These are phyloP conservation scores for Eupithecia subumbrata DNA, from an alignment of 2,888 invertebrate species.

Conservation along the genomic window DNA sequence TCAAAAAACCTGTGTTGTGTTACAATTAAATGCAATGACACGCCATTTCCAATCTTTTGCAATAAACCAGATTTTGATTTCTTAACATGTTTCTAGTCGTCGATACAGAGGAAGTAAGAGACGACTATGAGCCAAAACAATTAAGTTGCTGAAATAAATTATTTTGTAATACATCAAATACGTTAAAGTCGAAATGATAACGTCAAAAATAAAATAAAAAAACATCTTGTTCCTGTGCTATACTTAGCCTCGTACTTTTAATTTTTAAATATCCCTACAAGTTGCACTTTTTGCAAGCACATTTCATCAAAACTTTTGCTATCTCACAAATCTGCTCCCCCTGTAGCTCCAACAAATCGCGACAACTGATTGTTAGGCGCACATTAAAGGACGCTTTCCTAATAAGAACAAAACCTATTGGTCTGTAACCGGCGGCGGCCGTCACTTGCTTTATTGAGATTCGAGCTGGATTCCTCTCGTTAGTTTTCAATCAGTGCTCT, in stretches of 20 bases:
- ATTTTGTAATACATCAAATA: no score
- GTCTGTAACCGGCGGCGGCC: conserved; percentile 48
- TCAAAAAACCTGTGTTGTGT: no score
- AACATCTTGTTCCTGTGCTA: neutral
- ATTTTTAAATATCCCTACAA: neutral
- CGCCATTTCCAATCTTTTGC: no score
- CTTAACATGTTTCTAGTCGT: no score
- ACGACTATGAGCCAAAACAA: neutral
- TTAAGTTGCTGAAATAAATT: neutral
- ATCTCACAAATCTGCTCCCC: conserved; percentile 42
- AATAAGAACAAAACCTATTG: conserved; percentile 61
- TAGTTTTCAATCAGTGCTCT: conserved; percentile 37
- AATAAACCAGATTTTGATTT: no score
- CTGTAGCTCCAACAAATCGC: conserved; percentile 56
- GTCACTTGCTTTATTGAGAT: conserved; percentile 54
- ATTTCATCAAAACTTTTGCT: neutral
- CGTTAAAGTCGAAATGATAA: neutral
- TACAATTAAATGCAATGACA: no score
- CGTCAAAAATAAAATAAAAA: neutral
- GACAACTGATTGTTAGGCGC: conserved; percentile 66
- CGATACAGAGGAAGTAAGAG: neutral
- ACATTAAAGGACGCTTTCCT: conserved; percentile 60
- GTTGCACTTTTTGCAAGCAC: neutral
- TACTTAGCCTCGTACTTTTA: neutral
- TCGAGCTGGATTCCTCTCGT: conserved; percentile 40